Evolutionary conservation across 1,140 invertebrate genomes (phyloP).

Genomic region (Drosophila repletoides): DNA sequence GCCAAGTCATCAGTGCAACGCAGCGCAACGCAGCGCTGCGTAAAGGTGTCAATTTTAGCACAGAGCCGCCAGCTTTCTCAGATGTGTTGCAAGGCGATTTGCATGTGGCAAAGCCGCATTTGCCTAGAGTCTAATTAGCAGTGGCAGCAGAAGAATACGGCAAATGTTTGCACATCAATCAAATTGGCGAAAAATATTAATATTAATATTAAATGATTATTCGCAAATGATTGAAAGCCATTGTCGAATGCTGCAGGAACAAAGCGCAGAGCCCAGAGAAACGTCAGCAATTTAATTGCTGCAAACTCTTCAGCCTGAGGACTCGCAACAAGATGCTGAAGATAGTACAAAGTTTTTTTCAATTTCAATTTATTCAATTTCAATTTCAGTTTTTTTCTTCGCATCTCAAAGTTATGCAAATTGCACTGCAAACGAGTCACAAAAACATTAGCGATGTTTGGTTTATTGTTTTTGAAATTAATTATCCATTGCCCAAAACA

Average conservation of each 20-base stretch:
- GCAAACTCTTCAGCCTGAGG: slow-evolving; percentile 51
- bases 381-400: too few species aligned
- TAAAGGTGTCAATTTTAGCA: slow-evolving; percentile 80
- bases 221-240: slow-evolving; percentile 63
- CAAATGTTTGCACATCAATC: slow-evolving; percentile 73
- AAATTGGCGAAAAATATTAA: slow-evolving; percentile 52
- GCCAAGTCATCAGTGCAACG: slow-evolving; percentile 67
- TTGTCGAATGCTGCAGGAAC: slow-evolving; percentile 30
- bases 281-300: slow-evolving; percentile 67
- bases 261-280: slow-evolving; percentile 24
- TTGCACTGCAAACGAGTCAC: slow-evolving; percentile 62
- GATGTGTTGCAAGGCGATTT: slow-evolving; percentile 1
- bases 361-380: slow-evolving; percentile 16
- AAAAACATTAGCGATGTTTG: slow-evolving; percentile 62
- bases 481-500: slow-evolving; percentile 56
- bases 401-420: slow-evolving; percentile 57
- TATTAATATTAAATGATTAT: slow-evolving; percentile 3
- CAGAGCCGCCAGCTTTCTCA: slow-evolving; percentile 52
- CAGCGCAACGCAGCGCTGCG: slow-evolving; percentile 48
- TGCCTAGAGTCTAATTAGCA: slow-evolving; percentile 60
- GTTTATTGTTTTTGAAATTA: slow-evolving; percentile 68
- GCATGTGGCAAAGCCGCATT: slow-evolving; percentile 10
- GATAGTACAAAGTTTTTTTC: slow-evolving; percentile 11
- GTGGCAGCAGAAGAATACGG: slow-evolving; percentile 4
- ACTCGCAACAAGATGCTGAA: neutral